Evolutionary conservation across 1,140 invertebrate genomes (phyloP).

Genomic region (Tetragonula clypearis): DNA sequence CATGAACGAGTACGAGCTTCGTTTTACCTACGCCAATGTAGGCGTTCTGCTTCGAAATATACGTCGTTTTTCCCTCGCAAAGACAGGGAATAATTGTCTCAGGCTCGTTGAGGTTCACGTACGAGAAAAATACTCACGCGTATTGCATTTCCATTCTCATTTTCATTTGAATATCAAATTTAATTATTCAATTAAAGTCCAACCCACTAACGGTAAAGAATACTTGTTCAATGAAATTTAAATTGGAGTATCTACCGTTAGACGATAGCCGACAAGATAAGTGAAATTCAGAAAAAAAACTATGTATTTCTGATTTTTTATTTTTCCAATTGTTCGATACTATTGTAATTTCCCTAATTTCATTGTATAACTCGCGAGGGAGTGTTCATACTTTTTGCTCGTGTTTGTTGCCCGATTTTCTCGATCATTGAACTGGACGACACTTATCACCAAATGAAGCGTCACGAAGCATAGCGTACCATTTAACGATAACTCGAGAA

Average conservation of each 20-base stretch:
- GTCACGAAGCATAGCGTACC: neutral
- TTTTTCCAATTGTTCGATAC: too few relatives aligned
- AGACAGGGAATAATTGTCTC: neutral
- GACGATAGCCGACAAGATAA: too few relatives aligned
- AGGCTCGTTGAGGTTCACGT: too few relatives aligned
- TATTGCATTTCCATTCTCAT: neutral
- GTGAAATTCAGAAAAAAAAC: too few relatives aligned
- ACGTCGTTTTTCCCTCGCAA: slow-evolving; percentile 58
- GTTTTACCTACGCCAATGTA: slow-evolving; percentile 70
- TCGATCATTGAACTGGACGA: neutral
- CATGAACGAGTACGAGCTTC: slow-evolving; percentile 58
- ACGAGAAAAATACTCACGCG: neutral
- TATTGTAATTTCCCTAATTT: too few relatives aligned
- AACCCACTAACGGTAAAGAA: too few relatives aligned
- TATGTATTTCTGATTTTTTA: too few relatives aligned
- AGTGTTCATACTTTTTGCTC: neutral
- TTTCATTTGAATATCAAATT: neutral
- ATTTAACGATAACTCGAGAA: neutral
- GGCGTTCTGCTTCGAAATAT: slow-evolving; percentile 68
- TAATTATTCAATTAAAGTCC: too few relatives aligned
- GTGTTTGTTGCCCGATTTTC: neutral
- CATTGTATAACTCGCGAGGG: too few relatives aligned
- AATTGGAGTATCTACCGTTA: too few relatives aligned
- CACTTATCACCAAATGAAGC: neutral
- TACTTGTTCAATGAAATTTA: too few relatives aligned